Percentiles rank a stretch among this genome's conserved stretches.
phyloP scores from a whole-genome alignment of 2,113 vertebrate genomes.

The Aspiorhynchus laticeps region DNA sequence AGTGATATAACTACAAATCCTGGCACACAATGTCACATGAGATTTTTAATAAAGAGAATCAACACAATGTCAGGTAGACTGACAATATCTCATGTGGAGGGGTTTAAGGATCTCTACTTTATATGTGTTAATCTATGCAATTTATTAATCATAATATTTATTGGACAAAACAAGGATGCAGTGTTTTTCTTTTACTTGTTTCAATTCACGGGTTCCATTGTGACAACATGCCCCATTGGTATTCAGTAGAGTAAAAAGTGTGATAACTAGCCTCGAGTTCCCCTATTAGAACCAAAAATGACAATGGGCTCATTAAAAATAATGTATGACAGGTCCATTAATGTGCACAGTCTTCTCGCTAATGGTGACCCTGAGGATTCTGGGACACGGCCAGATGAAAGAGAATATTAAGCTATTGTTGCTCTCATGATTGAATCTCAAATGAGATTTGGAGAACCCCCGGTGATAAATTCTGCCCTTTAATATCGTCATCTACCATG shows the following conservation, averaged over 20 bases:
- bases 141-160: background rate
- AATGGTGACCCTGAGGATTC: slow-evolving; percentile 35
- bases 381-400: slow-evolving; percentile 12
- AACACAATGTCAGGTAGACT: slow-evolving; percentile 5
- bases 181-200: background rate
- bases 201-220: background rate
- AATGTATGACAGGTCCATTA: slow-evolving; percentile 2
- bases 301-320: slow-evolving; percentile 1
- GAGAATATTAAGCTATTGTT: slow-evolving; percentile 34
- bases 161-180: background rate
- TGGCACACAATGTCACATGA: slow-evolving; percentile 1
- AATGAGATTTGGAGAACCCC: slow-evolving; percentile 42
- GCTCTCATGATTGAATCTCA: slow-evolving; percentile 33
- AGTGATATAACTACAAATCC: slow-evolving; percentile 44
- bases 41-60: slow-evolving; percentile 17
- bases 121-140: background rate
- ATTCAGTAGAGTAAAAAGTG: background rate
- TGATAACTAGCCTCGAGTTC: background rate
- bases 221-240: background rate
- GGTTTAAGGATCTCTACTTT: background rate
- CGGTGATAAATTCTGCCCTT: slow-evolving; percentile 3
- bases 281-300: background rate
- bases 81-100: background rate
- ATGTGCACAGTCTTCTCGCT: background rate
- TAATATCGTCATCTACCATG: slow-evolving; percentile 34